A percentile compares a stretch with the other conserved stretches of the same genome.
phyloP scores from a whole-genome alignment of 2,797 vertebrate species.

The Mastacembelus armatus region DNA sequence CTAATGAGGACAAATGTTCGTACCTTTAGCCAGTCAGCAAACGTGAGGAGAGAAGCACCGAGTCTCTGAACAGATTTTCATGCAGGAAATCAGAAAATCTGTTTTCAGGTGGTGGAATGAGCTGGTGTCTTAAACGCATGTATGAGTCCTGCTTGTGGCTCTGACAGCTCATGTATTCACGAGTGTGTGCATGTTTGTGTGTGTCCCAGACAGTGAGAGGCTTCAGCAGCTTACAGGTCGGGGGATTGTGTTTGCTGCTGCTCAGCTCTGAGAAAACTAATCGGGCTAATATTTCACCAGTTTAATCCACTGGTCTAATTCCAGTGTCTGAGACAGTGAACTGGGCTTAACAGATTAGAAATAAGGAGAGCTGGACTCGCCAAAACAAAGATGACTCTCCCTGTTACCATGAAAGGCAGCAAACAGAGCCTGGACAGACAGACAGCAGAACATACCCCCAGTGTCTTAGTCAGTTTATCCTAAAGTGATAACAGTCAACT shows the following conservation, averaged over 20 bases:
- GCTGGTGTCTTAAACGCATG: background rate
- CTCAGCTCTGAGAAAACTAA: conserved; percentile 52
- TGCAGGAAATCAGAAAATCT: no score
- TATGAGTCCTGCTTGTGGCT: no score
- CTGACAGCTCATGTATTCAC: conserved; percentile 3
- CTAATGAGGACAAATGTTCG: background rate
- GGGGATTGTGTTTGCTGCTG: conserved; percentile 34
- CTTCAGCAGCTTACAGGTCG: conserved; percentile 73
- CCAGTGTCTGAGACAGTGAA: conserved; percentile 68
- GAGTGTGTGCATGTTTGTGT: conserved; percentile 24
- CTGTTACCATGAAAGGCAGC: conserved; percentile 9
- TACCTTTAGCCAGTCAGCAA: background rate
- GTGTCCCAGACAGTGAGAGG: conserved; percentile 66
- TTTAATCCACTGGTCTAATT: conserved; percentile 79
- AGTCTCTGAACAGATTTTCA: no score
- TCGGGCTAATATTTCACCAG: conserved; percentile 74
- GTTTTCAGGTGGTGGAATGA: background rate
- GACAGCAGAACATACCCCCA: background rate
- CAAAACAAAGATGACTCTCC: conserved; percentile 70
- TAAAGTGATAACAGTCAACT: conserved; percentile 37
- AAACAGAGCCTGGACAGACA: background rate
- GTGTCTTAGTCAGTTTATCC: conserved; percentile 30
- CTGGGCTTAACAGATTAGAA: conserved; percentile 67
- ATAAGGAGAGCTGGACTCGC: conserved; percentile 32
- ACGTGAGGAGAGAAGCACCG: background rate